These are phyloP conservation scores for Uropetala carovei DNA, from an alignment of 2,888 invertebrate species.

Conservation along the genomic window DNA sequence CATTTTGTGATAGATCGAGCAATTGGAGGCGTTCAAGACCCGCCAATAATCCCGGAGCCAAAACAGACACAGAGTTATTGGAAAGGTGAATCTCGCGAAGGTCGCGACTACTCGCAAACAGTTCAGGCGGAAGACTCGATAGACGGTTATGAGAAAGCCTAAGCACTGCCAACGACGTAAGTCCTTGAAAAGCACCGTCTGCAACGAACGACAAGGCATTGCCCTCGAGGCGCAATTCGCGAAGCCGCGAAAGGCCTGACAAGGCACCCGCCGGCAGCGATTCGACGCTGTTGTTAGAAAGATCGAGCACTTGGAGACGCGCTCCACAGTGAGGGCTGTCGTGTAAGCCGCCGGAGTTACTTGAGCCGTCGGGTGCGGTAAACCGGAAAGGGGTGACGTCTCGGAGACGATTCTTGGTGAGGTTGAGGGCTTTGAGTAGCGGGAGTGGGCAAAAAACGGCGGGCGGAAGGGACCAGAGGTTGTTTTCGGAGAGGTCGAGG, in stretches of 20 bases:
- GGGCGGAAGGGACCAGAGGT: constrained; percentile 87
- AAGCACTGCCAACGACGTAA: constrained; percentile 84
- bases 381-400: constrained; percentile 86
- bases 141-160: constrained; percentile 89
- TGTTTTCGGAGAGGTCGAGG: constrained; percentile 87
- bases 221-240: constrained; percentile 85
- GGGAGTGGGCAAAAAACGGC: constrained; percentile 86
- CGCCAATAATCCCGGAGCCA: constrained; percentile 88
- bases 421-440: constrained; percentile 85
- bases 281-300: constrained; percentile 88
- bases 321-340: constrained; percentile 79
- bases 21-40: constrained; percentile 86
- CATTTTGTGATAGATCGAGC: constrained; percentile 87
- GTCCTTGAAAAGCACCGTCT: constrained; percentile 86
- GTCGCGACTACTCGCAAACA: constrained; percentile 87
- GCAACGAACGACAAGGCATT: constrained; percentile 87
- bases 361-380: constrained; percentile 76
- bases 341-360: constrained; percentile 76
- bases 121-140: constrained; percentile 87
- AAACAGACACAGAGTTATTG: constrained; percentile 88
- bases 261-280: constrained; percentile 84
- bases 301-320: constrained; percentile 83
- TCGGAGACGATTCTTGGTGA: constrained; percentile 87
- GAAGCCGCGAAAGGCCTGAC: constrained; percentile 83
- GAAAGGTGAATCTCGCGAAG: constrained; percentile 88